phyloP scores from a whole-genome alignment of 2,113 vertebrate species.

The Chaetodon auriga region DNA sequence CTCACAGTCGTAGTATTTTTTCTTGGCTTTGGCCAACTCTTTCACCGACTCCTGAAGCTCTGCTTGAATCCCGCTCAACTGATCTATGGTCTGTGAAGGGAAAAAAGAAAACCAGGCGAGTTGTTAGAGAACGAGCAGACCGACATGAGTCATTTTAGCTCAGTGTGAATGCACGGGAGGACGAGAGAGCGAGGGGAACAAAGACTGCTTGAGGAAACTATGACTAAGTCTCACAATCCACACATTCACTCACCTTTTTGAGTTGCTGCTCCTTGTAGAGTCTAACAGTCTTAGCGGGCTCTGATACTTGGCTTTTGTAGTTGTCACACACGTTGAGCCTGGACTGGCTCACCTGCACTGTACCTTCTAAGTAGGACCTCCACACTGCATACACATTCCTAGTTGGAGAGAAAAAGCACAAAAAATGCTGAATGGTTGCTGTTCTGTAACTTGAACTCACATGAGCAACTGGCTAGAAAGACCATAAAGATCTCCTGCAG shows the following conservation, averaged over 20 bases:
- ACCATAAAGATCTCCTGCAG: not conserved
- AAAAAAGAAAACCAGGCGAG: constrained; percentile 23
- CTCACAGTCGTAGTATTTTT: constrained; percentile 98
- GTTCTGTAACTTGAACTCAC: not conserved
- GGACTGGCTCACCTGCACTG: constrained; percentile 95
- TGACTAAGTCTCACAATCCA: not conserved
- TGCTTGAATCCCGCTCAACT: constrained; percentile 94
- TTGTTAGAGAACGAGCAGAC: constrained; percentile 12
- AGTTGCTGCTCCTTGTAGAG: constrained; percentile 97
- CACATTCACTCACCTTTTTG: constrained; percentile 88
- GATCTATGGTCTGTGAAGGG: constrained; percentile 91
- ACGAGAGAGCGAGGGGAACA: constrained; percentile 22
- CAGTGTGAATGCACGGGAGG: not conserved
- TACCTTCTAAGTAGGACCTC: constrained; percentile 95
- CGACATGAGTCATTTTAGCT: constrained; percentile 30
- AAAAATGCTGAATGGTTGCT: not conserved
- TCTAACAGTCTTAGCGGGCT: constrained; percentile 94
- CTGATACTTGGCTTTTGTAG: constrained; percentile 95
- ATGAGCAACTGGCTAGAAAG: not conserved
- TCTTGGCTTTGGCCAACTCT: constrained; percentile 98
- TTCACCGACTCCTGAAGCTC: constrained; percentile 98
- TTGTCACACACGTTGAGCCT: constrained; percentile 96
- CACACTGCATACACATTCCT: constrained; percentile 98
- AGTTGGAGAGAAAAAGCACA: constrained; percentile 55
- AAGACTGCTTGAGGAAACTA: constrained; percentile 9